Evolutionary conservation across 1,140 invertebrate species (phyloP), one percentile per base, ranked within the genome.

Genomic region (Zaprionus capensis): DNA sequence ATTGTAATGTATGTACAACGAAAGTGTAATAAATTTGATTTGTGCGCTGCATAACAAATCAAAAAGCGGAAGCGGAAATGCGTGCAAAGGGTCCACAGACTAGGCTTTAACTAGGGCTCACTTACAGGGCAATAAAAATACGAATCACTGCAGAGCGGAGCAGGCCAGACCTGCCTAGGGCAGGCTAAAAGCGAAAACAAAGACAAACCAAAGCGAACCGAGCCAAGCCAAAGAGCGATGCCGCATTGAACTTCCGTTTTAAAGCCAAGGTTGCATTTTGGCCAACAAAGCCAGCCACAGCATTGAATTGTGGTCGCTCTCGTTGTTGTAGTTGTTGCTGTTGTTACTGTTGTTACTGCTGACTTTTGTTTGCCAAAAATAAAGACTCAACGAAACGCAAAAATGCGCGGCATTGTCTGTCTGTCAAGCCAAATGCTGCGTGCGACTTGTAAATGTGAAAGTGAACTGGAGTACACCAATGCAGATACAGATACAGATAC

Each of bases 211-310:
- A 76, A 68, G n/a, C 31, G 31, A 58, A 63, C n/a, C 5, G 36
- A 17, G 41, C 38, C 14, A 44, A 15, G 3, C 46, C 6, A 22
- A 49, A 49, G 81, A 74, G 62, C 71, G 80, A 62, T 49, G 78
- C 76, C 82, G 73, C 76, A 57, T 69, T 88, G 77, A 87, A 87
- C 83, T 87, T 87, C 83, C 83, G 84, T 58, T 81, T 76, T 81
- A 77, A 72, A 84, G 78, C 71, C 83, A 87, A 87, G 83, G 83
- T 81, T 87, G 78, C 65, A 57, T 61, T 72, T 87, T 88, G 81
- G 84, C 81, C 76, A 80, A 77, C 69, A 74, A 51, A 58, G 26
- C 61, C 36, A 41, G 34, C n/a, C 41, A 46, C 38, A 70, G 66
- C 79, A 86, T 87, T 70, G 71, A 71, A 76, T 28, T 41, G 44